A percentile compares a stretch with the other conserved stretches of the same genome.
These are phyloP conservation scores for Philhelius pedissequus DNA, from an alignment of 2,888 invertebrate genomes.

Conservation along the genomic window DNA sequence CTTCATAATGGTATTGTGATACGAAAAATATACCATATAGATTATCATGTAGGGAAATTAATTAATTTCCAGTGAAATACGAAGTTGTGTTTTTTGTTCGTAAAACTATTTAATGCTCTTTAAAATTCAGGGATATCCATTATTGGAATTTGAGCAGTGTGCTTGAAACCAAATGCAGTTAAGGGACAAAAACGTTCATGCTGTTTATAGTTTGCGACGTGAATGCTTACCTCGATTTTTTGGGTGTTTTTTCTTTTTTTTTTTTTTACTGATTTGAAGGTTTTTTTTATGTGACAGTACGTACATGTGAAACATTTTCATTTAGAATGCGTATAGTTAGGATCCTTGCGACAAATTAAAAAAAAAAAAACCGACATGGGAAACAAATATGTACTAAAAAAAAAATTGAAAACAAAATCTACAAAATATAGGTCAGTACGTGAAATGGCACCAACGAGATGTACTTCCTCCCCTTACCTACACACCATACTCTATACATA, in stretches of 20 bases:
- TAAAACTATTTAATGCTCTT: too few species aligned
- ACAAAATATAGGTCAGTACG: conserved; percentile 58
- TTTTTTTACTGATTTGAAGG: conserved; percentile 8
- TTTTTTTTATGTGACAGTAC: not conserved
- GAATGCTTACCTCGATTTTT: conserved; percentile 16
- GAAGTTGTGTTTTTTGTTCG: too few species aligned
- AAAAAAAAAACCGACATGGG: conserved; percentile 20
- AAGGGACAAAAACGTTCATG: not conserved
- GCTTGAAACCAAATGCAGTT: not conserved
- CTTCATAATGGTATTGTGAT: too few species aligned
- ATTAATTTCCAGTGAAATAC: too few species aligned
- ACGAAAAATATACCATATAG: too few species aligned
- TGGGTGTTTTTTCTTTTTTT: not conserved
- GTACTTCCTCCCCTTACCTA: conserved; percentile 16
- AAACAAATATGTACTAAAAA: conserved; percentile 19
- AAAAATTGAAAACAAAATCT: not conserved
- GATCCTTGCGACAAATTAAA: conserved; percentile 42
- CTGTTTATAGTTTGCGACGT: conserved; percentile 18
- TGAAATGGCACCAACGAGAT: conserved; percentile 62
- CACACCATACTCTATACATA: not conserved
- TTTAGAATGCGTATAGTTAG: conserved; percentile 54
- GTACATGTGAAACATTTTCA: conserved; percentile 36
- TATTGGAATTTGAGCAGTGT: not conserved
- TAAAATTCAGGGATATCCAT: not conserved
- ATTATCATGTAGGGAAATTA: too few species aligned